A percentile compares a stretch with the other conserved stretches of the same genome.
Evolutionary conservation across 1,140 invertebrate species (phyloP).

Genomic region (Callitettix versicolor): DNA sequence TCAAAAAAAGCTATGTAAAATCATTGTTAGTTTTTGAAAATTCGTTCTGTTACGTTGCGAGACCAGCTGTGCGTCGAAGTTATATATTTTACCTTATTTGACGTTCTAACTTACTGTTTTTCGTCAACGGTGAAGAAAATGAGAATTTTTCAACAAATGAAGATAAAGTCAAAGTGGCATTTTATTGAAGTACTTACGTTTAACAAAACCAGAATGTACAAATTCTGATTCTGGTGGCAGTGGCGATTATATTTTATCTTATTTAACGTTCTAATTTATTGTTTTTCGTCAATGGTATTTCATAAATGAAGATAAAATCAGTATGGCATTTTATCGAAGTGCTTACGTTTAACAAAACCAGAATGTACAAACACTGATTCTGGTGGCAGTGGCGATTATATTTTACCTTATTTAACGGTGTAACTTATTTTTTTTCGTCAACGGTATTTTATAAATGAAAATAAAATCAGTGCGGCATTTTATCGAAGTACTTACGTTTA

Average conservation of each 20-base stretch:
- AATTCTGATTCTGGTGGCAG: constrained; percentile 28
- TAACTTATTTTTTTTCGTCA: background rate
- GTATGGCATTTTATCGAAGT: too few relatives aligned
- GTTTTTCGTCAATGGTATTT: background rate
- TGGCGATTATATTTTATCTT: too few relatives aligned
- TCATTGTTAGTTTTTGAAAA: too few relatives aligned
- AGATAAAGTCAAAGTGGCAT: background rate
- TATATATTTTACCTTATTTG: too few relatives aligned
- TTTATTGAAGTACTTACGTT: background rate
- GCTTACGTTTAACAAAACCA: background rate
- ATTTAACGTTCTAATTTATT: too few relatives aligned
- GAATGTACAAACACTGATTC: constrained; percentile 33
- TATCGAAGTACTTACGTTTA: background rate
- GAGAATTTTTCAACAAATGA: background rate
- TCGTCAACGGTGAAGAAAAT: background rate
- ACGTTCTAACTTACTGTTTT: background rate
- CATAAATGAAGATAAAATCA: background rate
- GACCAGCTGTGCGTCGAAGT: too few relatives aligned
- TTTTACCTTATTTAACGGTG: too few relatives aligned
- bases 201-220: constrained; percentile 26
- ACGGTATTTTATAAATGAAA: background rate
- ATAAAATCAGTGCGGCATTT: background rate
- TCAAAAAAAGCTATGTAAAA: background rate
- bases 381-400: constrained; percentile 16
- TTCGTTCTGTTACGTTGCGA: too few relatives aligned